Evolutionary conservation across 2,113 vertebrate genomes (phyloP).

Genomic region (Perca schrenkii): DNA sequence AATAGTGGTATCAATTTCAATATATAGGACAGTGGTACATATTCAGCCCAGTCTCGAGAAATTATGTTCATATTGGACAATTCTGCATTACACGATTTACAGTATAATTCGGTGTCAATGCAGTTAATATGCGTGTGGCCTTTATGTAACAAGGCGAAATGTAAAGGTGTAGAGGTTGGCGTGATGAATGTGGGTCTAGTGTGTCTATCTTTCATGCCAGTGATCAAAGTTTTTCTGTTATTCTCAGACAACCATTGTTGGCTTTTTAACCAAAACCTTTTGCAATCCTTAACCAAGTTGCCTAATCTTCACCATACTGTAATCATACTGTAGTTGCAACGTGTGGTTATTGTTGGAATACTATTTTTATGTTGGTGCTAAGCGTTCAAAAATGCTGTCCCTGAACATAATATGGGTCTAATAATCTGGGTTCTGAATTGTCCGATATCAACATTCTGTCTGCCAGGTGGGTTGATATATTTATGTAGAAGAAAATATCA

Average conservation of each 20-base stretch:
- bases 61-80: slow-evolving; percentile 10
- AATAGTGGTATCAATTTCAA: background rate
- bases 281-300: background rate
- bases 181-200: background rate
- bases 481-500: background rate
- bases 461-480: background rate
- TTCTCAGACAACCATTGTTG: background rate
- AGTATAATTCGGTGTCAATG: background rate
- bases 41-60: background rate
- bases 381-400: background rate
- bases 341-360: background rate
- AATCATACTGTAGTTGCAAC: background rate
- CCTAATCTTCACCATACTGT: background rate
- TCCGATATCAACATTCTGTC: slow-evolving; percentile 12
- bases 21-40: background rate
- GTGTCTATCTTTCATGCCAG: background rate
- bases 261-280: background rate
- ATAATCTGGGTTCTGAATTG: background rate
- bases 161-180: background rate
- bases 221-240: background rate
- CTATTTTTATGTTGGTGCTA: background rate
- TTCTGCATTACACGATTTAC: background rate
- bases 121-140: background rate
- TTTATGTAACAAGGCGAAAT: background rate
- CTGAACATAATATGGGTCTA: background rate